These are phyloP conservation scores for Schizothorax lantsangensis DNA, from an alignment of 2,797 vertebrate genomes.

Conservation along the genomic window DNA sequence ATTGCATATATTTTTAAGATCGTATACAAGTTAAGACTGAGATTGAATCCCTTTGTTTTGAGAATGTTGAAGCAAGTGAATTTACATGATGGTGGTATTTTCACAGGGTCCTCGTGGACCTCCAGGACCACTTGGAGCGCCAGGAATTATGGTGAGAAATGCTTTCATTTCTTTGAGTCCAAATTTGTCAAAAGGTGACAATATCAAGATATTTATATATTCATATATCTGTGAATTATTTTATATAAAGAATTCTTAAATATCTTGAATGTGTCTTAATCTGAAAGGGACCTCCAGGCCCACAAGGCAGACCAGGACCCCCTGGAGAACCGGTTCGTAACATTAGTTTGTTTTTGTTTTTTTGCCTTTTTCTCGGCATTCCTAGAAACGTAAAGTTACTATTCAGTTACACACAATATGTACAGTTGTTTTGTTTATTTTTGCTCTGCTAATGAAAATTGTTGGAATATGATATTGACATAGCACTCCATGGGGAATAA, in stretches of 20 bases:
- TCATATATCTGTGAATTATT: not conserved
- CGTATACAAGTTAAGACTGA: not conserved
- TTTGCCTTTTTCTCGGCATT: not conserved
- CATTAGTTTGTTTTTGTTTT: constrained; percentile 19
- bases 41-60: not conserved
- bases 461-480: not conserved
- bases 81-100: not conserved
- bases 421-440: not conserved
- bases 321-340: constrained; percentile 93
- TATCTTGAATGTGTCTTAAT: constrained; percentile 59
- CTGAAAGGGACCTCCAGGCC: constrained; percentile 89
- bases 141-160: constrained; percentile 76
- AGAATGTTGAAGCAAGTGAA: not conserved
- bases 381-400: constrained; percentile 26
- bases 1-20: not conserved
- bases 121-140: constrained; percentile 83
- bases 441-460: not conserved
- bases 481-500: not conserved
- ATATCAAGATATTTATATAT: not conserved
- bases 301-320: constrained; percentile 87
- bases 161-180: constrained; percentile 27
- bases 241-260: not conserved
- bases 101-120: constrained; percentile 87
- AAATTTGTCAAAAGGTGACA: not conserved
- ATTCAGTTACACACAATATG: not conserved